These are phyloP conservation scores for Drosophila nigritarsus DNA, from an alignment of 2,888 invertebrate genomes.

Conservation along the genomic window DNA sequence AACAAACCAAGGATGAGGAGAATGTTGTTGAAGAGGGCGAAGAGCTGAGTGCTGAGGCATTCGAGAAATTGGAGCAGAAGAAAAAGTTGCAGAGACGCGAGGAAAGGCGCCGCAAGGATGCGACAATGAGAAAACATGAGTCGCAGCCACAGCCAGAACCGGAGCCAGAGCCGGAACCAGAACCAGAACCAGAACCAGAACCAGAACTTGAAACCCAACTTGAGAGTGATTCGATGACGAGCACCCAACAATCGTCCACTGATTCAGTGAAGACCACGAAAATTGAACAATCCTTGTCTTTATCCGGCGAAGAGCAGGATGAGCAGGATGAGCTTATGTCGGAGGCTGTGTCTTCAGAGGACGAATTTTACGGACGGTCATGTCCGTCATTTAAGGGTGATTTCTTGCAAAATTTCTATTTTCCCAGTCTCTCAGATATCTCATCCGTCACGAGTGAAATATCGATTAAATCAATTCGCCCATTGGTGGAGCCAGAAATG, in stretches of 20 bases:
- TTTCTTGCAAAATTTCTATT: conserved; percentile 32
- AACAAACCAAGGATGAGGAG: neutral
- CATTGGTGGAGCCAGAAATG: fast-evolving
- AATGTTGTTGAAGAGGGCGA: neutral
- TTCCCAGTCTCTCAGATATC: conserved; percentile 48
- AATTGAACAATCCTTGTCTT: neutral
- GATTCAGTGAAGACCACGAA: neutral
- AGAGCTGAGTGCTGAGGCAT: neutral
- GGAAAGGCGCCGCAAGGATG: conserved; percentile 14
- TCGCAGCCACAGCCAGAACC: neutral
- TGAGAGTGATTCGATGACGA: neutral
- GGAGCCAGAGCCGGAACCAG: neutral
- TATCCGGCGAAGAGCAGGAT: neutral
- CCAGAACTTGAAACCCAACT: neutral
- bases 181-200: neutral
- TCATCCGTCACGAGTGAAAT: conserved; percentile 7
- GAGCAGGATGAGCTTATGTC: neutral
- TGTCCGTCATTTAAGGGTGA: conserved; percentile 24
- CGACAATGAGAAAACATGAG: conserved; percentile 5
- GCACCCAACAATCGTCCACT: neutral
- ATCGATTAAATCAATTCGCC: neutral
- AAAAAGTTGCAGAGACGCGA: conserved; percentile 30
- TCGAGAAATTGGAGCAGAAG: neutral
- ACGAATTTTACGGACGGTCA: fast-evolving
- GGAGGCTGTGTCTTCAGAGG: conserved; percentile 22